Percentiles rank a stretch among this genome's conserved stretches.
Conservation (phyloP, 2,113 vertebrate genomes). For the Vicugna pacos region DNA sequence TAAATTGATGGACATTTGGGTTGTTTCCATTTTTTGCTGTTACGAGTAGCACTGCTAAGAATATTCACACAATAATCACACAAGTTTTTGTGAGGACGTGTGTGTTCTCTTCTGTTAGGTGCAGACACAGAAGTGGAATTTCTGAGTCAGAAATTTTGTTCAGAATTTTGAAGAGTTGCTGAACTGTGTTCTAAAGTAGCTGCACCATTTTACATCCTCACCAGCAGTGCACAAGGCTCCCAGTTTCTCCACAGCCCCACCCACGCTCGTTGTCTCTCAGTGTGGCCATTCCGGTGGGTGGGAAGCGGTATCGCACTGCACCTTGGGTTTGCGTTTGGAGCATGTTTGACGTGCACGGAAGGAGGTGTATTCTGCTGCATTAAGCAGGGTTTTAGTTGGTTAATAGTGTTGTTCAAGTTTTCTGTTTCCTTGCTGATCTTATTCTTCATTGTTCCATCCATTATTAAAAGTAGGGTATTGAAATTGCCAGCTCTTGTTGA, state of each 20-base stretch:
- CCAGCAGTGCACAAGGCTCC: neutral
- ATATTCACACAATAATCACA: neutral
- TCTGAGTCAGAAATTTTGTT: neutral
- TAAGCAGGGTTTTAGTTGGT: fast-evolving
- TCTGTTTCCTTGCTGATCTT: neutral
- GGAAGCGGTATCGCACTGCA: fast-evolving
- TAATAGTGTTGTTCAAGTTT: neutral
- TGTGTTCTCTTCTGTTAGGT: neutral
- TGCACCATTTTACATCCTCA: neutral
- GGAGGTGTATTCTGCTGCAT: neutral
- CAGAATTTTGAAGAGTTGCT: neutral
- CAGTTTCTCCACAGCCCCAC: neutral
- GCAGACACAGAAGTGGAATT: neutral
- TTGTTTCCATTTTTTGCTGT: neutral
- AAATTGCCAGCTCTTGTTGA: neutral
- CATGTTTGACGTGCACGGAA: too few species aligned
- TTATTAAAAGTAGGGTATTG: neutral
- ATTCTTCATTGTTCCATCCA: neutral
- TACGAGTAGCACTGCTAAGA: neutral
- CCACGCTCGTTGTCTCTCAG: too few species aligned
- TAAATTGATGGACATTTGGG: neutral
- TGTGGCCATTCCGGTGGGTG: fast-evolving
- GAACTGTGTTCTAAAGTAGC: too few species aligned
- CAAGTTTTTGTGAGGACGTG: fast-evolving
- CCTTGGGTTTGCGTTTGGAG: neutral